These are phyloP conservation scores for Cololabis saira DNA, from an alignment of 2,113 vertebrate species.

Conservation along the genomic window DNA sequence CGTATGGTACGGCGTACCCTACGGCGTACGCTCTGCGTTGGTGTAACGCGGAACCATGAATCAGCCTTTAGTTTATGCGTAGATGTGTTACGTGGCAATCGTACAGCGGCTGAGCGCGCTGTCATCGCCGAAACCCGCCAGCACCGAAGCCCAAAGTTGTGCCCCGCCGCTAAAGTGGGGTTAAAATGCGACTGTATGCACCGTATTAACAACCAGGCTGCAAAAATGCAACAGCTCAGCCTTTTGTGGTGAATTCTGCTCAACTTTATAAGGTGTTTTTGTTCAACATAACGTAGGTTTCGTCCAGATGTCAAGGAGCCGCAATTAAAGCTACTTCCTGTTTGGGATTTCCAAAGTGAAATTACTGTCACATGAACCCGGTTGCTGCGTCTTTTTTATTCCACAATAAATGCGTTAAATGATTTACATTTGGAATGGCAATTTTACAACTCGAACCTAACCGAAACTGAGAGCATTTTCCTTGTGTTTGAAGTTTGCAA, in stretches of 20 bases:
- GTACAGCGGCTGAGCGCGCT: conserved; percentile 65
- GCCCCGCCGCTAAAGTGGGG: too few relatives aligned
- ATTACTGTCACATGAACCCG: neutral
- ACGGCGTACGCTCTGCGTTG: too few relatives aligned
- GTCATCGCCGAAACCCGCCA: conserved; percentile 57
- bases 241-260: too few relatives aligned
- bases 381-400: neutral
- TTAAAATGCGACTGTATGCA: neutral
- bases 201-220: too few relatives aligned
- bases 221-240: too few relatives aligned
- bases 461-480: too few relatives aligned
- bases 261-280: neutral
- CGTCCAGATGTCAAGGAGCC: neutral
- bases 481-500: too few relatives aligned
- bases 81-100: conserved; percentile 87
- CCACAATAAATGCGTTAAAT: neutral
- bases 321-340: conserved; percentile 28
- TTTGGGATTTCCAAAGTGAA: conserved; percentile 52
- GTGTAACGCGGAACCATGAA: too few relatives aligned
- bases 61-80: conserved; percentile 64
- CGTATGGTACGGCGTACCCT: too few relatives aligned
- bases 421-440: too few relatives aligned
- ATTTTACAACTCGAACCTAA: too few relatives aligned
- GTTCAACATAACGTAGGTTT: conserved; percentile 7
- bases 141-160: conserved; percentile 48